Base-by-base conservation (phyloP, 1,140 invertebrate genomes). In the Formica exsecta region DNA sequence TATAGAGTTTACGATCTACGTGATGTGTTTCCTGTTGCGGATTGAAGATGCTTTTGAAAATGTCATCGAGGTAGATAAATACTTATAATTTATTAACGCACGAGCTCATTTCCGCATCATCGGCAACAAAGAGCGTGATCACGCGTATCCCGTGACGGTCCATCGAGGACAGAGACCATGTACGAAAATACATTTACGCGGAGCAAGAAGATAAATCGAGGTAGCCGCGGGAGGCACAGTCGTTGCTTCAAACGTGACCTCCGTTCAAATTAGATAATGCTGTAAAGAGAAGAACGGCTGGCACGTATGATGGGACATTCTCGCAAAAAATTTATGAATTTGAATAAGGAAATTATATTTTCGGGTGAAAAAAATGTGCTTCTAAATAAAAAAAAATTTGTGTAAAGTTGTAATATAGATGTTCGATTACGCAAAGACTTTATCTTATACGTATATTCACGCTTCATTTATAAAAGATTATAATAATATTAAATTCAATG, bases 201-300 rank as follows among this genome's bases (percentile, higher is more conserved):
- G 36, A 86, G 38, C 25, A 32, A 36, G 38, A 84, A 57, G 66
- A 84, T 51, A 64, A 86, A 73, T 83, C 48, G 80, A 51, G 68
- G 48, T 73, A 22, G 57, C 48, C 8, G 32, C 54, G 76, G 68
- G 13, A 64, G 25, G 36, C 32, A 51, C 4, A 77, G 64, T 54
- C 62, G 85, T 86, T 71, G 61, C 36, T 84, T 48, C 41, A 22
- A 48, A 68, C 36, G 29, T 59, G 85, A 83, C 71, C 57, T 81
- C 51, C 48, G 70, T 88, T 86, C 16, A 86, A 85, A 75, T 88
- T 86, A 88, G 85, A 71, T 76, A 65, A 87, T 85, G 32, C 38
- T 25, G 71, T 16, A 5, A 51, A 48, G 22, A 62, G 48, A 51
- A 11, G 38, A 76, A 62, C 29, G 32, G 11, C 75, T 29, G 76